These are phyloP conservation scores for Salminus brasiliensis DNA, from an alignment of 2,113 vertebrate species.

Conservation along the genomic window DNA sequence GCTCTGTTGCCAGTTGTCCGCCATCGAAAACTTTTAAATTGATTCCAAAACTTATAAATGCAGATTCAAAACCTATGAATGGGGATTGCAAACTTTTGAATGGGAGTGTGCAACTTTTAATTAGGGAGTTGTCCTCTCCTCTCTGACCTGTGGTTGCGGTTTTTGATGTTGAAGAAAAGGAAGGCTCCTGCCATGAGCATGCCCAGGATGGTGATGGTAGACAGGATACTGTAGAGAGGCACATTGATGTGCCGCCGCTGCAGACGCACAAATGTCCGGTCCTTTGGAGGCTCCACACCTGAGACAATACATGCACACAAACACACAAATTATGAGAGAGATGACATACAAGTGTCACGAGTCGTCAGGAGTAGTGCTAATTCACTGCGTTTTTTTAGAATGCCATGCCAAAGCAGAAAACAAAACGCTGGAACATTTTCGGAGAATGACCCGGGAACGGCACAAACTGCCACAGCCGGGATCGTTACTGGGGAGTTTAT, in stretches of 20 bases:
- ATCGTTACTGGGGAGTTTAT: not conserved
- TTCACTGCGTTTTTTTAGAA: slow-evolving; percentile 14
- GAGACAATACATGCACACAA: slow-evolving; percentile 2
- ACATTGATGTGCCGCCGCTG: slow-evolving; percentile 95
- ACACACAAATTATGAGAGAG: not conserved
- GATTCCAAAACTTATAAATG: too few relatives aligned
- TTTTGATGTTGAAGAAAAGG: slow-evolving; percentile 99
- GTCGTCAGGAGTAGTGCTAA: not conserved
- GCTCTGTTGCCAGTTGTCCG: too few relatives aligned
- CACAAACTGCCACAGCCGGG: not conserved
- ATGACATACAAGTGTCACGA: not conserved
- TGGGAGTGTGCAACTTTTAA: too few relatives aligned
- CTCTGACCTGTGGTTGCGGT: slow-evolving; percentile 96
- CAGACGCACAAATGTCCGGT: slow-evolving; percentile 90
- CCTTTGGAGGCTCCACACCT: slow-evolving; percentile 95
- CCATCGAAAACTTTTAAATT: too few relatives aligned
- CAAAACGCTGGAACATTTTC: slow-evolving; percentile 3
- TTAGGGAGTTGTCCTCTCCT: too few relatives aligned
- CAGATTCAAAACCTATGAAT: too few relatives aligned
- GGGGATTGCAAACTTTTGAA: too few relatives aligned
- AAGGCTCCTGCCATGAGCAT: slow-evolving; percentile 99
- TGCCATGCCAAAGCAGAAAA: not conserved
- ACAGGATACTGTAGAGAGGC: slow-evolving; percentile 98
- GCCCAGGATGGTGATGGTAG: slow-evolving; percentile 93
- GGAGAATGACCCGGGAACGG: not conserved